Base-by-base conservation (phyloP, 2,797 vertebrate species). In the Masticophis lateralis region DNA sequence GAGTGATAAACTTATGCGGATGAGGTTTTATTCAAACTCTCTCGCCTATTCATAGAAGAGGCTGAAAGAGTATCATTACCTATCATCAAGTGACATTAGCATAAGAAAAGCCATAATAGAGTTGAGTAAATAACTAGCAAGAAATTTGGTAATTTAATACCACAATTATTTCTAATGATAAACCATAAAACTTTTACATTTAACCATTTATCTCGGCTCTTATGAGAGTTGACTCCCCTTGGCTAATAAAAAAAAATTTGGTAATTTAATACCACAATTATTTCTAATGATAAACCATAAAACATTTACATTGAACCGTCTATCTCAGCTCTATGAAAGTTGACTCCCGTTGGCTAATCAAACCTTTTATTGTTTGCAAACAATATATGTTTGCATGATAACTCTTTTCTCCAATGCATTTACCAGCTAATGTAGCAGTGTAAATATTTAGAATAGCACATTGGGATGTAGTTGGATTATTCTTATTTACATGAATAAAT, bases 401-500 rank as follows among this genome's bases (percentile, higher is more conserved):
- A 2, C 10, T 92, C 22, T 93, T 90, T 95, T 96, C 94, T 96
- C 94, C 87, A 96, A 93, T 86, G 86, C n/a, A 95, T 95, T 97
- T 95, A 94, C 95, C 95, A 96, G 90, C 87, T 94, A 95, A 93
- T 83, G 94, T 28, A 93, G 57, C 22, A 95, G 28, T 22, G 90
- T 96, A 97, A 98, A 97, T 95, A 97, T 96, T 97, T 96, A 96
- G 56, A 90, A 20, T 59, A 92, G 91, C 91, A n/a, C 47, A 91
- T 5, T 2, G 59, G 93, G 88, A 96, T 95, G 96, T 95, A 95
- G 59, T 56, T 86, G 90, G 93, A 47, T 92, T 92, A 47, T 96
- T 97, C 94, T 88, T n/a, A 96, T 96, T 97, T 96, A 87, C 92
- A 47, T 94, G 95, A 96, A 96, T 89, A 96, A 95, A 96, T 91